Percentiles rank a stretch among this genome's conserved stretches.
Conservation (phyloP, 2,113 vertebrate species). For the Chinchilla lanigera region DNA sequence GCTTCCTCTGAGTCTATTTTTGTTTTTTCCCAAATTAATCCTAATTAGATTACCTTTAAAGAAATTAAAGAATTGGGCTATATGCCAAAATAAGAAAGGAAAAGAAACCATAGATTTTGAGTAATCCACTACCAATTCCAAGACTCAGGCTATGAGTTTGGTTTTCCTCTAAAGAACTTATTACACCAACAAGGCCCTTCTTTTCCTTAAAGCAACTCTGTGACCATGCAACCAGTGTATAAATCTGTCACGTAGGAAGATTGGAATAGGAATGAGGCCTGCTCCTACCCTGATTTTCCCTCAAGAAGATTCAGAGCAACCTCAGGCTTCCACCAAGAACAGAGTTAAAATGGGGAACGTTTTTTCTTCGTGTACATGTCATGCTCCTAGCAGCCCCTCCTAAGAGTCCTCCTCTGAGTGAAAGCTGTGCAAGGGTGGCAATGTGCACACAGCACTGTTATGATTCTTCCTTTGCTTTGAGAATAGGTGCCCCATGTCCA, state of each 20-base stretch:
- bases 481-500: neutral
- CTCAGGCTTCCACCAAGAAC: neutral
- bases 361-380: neutral
- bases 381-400: too few species aligned
- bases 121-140: neutral
- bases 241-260: neutral
- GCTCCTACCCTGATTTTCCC: neutral
- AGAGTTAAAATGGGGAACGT: too few species aligned
- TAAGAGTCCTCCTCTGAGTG: fast-evolving
- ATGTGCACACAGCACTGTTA: fast-evolving
- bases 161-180: neutral
- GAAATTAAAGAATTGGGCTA: neutral
- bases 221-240: neutral
- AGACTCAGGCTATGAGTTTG: neutral
- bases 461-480: neutral
- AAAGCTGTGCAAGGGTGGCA: fast-evolving
- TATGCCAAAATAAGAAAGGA: neutral
- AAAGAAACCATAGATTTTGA: neutral
- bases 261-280: fast-evolving
- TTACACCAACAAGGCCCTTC: neutral
- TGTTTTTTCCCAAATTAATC: neutral
- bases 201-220: neutral
- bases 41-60: neutral
- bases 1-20: neutral
- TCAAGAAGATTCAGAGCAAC: neutral